Evolutionary conservation across 1,140 invertebrate species (phyloP), one percentile per base, ranked within the genome.

Genomic region (Tenebrio molitor): DNA sequence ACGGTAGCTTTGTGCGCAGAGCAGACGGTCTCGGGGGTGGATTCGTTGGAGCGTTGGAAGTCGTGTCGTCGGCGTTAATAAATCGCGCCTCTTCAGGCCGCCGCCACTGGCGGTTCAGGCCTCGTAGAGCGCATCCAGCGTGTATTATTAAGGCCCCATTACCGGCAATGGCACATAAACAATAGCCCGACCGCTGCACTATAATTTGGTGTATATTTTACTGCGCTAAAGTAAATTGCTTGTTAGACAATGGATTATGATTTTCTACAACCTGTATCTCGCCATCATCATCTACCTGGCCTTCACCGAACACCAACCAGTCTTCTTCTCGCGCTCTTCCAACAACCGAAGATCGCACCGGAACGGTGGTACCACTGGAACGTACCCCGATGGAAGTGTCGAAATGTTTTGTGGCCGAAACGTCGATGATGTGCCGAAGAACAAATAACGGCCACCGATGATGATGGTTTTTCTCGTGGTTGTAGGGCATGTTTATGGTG

Each of bases 181-280:
- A 73, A 69, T 73, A 69, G 72, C 50, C 46, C 19, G 34, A 23
- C 41, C 23, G 50, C 66, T 46, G 58, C 66, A 63, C 72, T 73
- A 73, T 73, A 73, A 73, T 73, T 73, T 69, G 19, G 53, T 42
- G 36, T 70, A 50, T 64, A 65, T 71, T 73, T 73, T 73, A 73
- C 65, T 68, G 65, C 39, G 50, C 41, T 66, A 63, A 73, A 69
- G 62, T 69, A 73, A 73, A 73, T 73, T 73, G 72, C 72, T 73
- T 69, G 72, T 73, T 69, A 73, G 66, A 44, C 67, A 73, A 63
- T 63, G 58, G 36, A 53, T 73, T 69, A 62, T 63, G 34, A 69
- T 69, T 73, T 71, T 71, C 69, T 29, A 63, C 50, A 69, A 65
- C 62, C 62, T 41, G 39, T 42, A 66, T 44, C 36, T 21, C 15